phyloP scores from a whole-genome alignment of 2,888 invertebrate genomes.

The Choristoneura rosaceana region DNA sequence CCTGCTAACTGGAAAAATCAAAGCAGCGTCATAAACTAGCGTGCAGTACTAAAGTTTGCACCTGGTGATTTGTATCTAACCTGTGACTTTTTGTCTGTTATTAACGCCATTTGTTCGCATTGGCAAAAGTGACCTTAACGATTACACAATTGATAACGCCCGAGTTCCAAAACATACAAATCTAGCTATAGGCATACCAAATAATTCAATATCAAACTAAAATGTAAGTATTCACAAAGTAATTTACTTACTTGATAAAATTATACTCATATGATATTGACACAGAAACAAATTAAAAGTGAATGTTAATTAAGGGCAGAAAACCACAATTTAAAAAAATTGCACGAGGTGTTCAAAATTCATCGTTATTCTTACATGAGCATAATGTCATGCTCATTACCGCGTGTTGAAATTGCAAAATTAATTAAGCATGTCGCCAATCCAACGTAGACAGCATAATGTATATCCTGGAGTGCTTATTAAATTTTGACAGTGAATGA shows the following conservation, averaged over 20 bases:
- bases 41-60: neutral
- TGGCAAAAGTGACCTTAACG: no score
- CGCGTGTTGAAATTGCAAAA: constrained; percentile 6
- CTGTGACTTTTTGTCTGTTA: no score
- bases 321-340: neutral
- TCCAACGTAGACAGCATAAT: constrained; percentile 8
- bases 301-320: neutral
- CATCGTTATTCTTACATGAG: constrained; percentile 1
- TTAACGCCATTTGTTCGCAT: no score
- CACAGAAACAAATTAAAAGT: no score
- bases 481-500: constrained; percentile 26
- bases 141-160: no score
- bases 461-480: constrained; percentile 25
- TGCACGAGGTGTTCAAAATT: constrained; percentile 2
- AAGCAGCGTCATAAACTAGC: neutral
- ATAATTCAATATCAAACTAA: no score
- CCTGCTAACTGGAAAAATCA: neutral
- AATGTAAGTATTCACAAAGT: no score
- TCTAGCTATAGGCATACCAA: no score
- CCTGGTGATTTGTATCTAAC: no score
- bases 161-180: no score
- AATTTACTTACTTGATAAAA: no score
- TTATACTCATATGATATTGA: no score
- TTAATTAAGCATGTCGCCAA: constrained; percentile 13
- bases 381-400: neutral